Percentiles rank a stretch among this genome's conserved stretches.
Conservation (phyloP, 2,888 invertebrate genomes). For the Melitaea athalia region DNA sequence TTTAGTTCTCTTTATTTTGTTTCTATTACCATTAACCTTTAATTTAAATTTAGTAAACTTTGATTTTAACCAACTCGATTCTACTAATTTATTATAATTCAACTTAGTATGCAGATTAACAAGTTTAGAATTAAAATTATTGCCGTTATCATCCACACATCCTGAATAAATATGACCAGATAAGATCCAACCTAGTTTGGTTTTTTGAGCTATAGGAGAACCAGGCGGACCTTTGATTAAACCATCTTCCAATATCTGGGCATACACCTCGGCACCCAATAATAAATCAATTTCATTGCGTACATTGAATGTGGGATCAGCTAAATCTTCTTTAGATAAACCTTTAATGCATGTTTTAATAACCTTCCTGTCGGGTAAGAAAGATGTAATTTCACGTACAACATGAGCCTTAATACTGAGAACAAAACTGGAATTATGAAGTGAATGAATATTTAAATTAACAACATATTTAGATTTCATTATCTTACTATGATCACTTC, state of each 20-base stretch:
- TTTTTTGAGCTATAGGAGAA: constrained; percentile 35
- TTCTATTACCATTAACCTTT: too few species aligned
- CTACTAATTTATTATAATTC: too few species aligned
- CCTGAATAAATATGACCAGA: constrained; percentile 22
- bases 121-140: background rate
- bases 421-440: background rate
- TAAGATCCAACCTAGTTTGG: constrained; percentile 41
- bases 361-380: too few species aligned
- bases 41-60: too few species aligned
- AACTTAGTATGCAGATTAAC: background rate
- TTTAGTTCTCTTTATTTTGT: too few species aligned
- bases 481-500: background rate
- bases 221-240: constrained; percentile 33
- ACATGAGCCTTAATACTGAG: too few species aligned
- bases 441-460: background rate
- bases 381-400: too few species aligned
- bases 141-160: background rate
- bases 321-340: background rate
- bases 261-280: constrained; percentile 43
- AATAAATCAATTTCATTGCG: constrained; percentile 28
- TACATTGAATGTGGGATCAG: constrained; percentile 1
- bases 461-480: background rate
- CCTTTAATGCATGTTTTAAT: background rate
- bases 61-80: too few species aligned
- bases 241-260: constrained; percentile 37